Base-by-base conservation (phyloP, 2,888 invertebrate genomes). In the Dryococelus australis region DNA sequence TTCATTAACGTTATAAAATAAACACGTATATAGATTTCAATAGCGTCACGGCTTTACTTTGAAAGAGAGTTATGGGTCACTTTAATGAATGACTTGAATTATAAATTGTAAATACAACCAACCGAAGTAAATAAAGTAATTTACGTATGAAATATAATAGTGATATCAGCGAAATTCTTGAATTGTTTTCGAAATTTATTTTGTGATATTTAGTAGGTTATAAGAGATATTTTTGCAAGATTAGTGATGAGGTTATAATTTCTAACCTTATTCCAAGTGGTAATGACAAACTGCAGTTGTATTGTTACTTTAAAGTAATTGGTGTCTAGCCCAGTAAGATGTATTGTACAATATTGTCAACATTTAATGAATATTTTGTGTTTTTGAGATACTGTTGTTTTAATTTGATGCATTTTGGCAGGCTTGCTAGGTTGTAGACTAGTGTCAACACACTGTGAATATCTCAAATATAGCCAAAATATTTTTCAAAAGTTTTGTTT, bases 1-100 rank as follows among this genome's bases (percentile, higher is more conserved):
- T 86, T 53, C 80, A 88, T 84, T 87, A 88, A 88, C 86, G 87
- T 87, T 79, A 87, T 87, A 83, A 65, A 65, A 78, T 86, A 28
- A 86, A 65, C 53, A 85, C 35, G 35, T 35, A 35, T 35, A 35
- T 35, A 35, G 35, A 35, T 35, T 35, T 35, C 2, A 35, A 43
- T 51, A 51, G 8, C 51, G 51, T 51, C 51, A 16, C 20, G 20
- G 12, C 51, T 16, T 51, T 51, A 51, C 51, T 51, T 51, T 4
- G 8, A 51, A 51, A 8, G 51, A 20, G 51, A 51, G 20, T 12
- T 35, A 35, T 35, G 35, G 35, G 35, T 35, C 35, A 35, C 35
- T 35, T 35, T 35, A 35, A 3, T 35, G 35, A 35, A 35, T 51
- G 51, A 51, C 51, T 16, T 51, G 51, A 51, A 51, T 51, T 51